A percentile compares a stretch with the other conserved stretches of the same genome.
Conservation (phyloP, 2,888 invertebrate genomes). For the Osmoderma eremita region DNA sequence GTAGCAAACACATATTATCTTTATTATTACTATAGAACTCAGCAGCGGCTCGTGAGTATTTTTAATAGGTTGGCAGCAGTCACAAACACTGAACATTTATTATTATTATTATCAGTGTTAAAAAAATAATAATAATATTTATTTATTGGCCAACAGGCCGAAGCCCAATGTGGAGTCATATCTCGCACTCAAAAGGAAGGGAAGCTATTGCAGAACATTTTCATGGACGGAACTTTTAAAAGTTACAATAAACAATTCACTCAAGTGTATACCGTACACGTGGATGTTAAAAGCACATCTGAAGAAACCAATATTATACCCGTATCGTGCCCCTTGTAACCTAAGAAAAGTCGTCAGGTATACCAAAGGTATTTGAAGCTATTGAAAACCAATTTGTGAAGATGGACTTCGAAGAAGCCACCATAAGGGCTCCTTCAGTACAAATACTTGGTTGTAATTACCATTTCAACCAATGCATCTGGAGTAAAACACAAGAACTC, state of each 20-base stretch:
- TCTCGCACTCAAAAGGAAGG: slow-evolving; percentile 5
- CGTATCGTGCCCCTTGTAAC: neutral
- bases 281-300: slow-evolving; percentile 5
- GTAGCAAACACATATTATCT: too few species aligned
- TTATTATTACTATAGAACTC: too few species aligned
- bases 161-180: too few species aligned
- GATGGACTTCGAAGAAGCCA: slow-evolving; percentile 1
- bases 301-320: slow-evolving; percentile 1
- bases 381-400: neutral
- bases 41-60: too few species aligned
- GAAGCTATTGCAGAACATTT: slow-evolving; percentile 5
- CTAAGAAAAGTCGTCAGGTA: slow-evolving; percentile 5
- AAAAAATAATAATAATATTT: too few species aligned
- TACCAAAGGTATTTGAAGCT: neutral
- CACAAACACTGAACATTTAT: too few species aligned
- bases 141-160: too few species aligned
- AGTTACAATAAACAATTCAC: slow-evolving; percentile 2
- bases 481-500: neutral
- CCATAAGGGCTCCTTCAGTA: neutral
- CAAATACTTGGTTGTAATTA: slow-evolving; percentile 5
- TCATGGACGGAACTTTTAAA: slow-evolving; percentile 5
- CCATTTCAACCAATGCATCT: neutral
- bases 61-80: too few species aligned
- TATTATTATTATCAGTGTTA: too few species aligned
- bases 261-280: slow-evolving; percentile 5